phyloP scores from a whole-genome alignment of 1,140 invertebrate genomes.

The Drosophila oshimai region DNA sequence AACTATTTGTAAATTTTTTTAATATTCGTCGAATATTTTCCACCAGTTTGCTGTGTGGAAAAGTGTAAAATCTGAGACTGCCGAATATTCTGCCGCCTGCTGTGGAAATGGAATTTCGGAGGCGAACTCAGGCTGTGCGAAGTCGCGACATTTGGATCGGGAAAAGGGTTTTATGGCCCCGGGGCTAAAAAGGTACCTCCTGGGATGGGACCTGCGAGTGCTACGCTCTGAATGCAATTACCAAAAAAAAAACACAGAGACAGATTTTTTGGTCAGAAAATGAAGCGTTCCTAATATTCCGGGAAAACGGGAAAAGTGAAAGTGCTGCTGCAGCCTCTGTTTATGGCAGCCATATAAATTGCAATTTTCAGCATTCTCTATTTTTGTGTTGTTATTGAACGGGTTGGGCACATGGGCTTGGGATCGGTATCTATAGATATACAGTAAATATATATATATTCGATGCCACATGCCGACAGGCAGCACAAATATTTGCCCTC shows the following conservation, averaged over 20 bases:
- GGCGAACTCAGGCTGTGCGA: slow-evolving; percentile 15
- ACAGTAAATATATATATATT: too few relatives aligned
- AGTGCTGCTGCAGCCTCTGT: slow-evolving; percentile 56
- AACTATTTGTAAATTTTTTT: too few relatives aligned
- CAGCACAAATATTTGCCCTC: slow-evolving; percentile 71
- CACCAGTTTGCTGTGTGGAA: neutral
- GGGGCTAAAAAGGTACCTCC: slow-evolving; percentile 9
- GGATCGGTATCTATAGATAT: slow-evolving; percentile 4
- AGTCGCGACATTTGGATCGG: neutral
- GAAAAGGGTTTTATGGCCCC: slow-evolving; percentile 38
- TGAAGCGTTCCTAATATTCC: slow-evolving; percentile 68
- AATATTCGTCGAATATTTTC: too few relatives aligned
- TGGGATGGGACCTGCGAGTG: slow-evolving; percentile 31
- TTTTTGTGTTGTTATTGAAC: slow-evolving; percentile 34
- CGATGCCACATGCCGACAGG: slow-evolving; percentile 60
- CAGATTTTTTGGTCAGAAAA: slow-evolving; percentile 49
- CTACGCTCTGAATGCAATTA: slow-evolving; percentile 72
- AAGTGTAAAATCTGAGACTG: too few relatives aligned
- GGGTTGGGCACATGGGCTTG: slow-evolving; percentile 43
- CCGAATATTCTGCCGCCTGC: slow-evolving; percentile 31
- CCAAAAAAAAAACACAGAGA: slow-evolving; percentile 20
- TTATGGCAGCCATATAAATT: slow-evolving; percentile 77
- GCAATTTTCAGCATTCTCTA: slow-evolving; percentile 65
- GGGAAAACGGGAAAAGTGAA: slow-evolving; percentile 75
- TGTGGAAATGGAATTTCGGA: slow-evolving; percentile 60